Base-by-base conservation (phyloP, 2,797 vertebrate species). In the Botia kubotai region DNA sequence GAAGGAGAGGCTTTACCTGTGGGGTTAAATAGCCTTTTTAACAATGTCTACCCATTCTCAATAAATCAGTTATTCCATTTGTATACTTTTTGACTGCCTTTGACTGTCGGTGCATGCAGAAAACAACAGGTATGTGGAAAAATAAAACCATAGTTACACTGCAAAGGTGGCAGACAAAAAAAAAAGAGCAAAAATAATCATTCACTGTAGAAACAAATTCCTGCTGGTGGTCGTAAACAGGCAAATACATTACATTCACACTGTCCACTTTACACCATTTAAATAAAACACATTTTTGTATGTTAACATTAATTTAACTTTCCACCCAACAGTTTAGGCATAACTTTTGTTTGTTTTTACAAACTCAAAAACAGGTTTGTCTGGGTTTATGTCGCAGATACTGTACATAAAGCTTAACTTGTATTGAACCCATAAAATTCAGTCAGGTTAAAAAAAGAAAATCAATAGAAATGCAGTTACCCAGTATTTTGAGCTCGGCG, bases 401-500 rank as follows among this genome's bases (percentile, higher is more conserved):
- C 19, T 7, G 19, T 57, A 14, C 57, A 60, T 26, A 5, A 21
- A 60, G 57, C 57, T 5, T 60, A 5, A 60, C 8, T 60, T 13
- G 21, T 26, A 60, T 60, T 13, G 57, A 60, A 60, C 57, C 11
- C 21, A 11, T 21, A 58, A 60, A 26, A 4, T 13, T 60, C 29
- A 3, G 33, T n/a, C 6, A 8, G 16, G 62, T 11, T 66, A 53
- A 23, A 77, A 71, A 77, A 1, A 70, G 48, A 21, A 75, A 10
- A 21, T 55, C 33, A 60, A 67, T 43, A 48, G 67, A 39, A 69
- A 86, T 77, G 17, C 80, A 80, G 90, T 84, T 88, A 97, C 97
- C 97, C 92, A 98, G 91, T 89, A 99, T 94, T 88, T 93, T 97
- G 83, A 99, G 93, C 80, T 98, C 96, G 0, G 97, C 96, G 62